These are phyloP conservation scores for Vulpes lagopus DNA, from an alignment of 2,113 vertebrate species.

Conservation along the genomic window DNA sequence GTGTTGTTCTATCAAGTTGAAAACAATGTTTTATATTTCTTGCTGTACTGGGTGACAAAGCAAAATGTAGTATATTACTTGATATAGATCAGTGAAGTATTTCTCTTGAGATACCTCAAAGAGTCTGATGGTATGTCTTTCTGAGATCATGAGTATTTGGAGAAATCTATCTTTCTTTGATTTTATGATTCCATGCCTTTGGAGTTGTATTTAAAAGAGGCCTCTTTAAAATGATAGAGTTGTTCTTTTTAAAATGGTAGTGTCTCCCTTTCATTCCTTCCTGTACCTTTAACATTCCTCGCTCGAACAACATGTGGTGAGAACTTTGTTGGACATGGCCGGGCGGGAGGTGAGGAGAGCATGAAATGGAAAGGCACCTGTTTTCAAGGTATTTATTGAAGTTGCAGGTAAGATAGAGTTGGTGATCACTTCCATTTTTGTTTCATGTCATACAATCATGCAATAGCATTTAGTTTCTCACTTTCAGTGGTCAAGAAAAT, in stretches of 20 bases:
- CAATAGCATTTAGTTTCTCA: conserved; percentile 8
- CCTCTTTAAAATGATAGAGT: conserved; percentile 4
- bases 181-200: conserved; percentile 10
- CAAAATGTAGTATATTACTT: neutral
- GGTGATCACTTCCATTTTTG: conserved; percentile 5
- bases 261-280: conserved; percentile 23
- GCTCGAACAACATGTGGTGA: no score
- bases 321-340: neutral
- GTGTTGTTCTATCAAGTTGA: neutral
- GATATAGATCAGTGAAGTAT: conserved; percentile 1
- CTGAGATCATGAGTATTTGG: neutral
- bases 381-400: neutral
- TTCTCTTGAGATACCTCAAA: conserved; percentile 23
- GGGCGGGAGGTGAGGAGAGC: neutral
- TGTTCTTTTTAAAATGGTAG: neutral
- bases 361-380: neutral
- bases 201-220: conserved; percentile 47
- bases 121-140: neutral
- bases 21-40: conserved; percentile 50
- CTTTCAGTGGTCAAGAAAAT: neutral
- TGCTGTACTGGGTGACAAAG: neutral
- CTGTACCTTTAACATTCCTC: neutral
- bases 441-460: neutral
- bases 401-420: neutral
- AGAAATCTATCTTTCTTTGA: conserved; percentile 50